phyloP scores from a whole-genome alignment of 2,797 vertebrate genomes.

The Linurgus olivaceus region DNA sequence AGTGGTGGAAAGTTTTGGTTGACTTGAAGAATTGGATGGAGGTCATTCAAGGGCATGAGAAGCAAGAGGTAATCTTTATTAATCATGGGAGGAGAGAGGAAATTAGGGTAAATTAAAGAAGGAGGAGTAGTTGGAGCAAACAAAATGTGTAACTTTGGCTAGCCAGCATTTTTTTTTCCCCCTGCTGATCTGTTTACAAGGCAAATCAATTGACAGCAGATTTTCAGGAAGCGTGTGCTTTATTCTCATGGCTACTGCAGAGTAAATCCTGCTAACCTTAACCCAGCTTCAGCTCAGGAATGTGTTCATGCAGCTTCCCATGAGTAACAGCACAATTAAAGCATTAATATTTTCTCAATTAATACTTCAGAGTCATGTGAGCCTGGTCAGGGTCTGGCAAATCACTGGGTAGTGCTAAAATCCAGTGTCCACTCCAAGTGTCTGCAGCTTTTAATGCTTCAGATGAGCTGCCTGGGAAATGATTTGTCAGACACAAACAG shows the following conservation, averaged over 20 bases:
- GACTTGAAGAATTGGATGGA: background rate
- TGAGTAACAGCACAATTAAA: background rate
- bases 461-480: background rate
- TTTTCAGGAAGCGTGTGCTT: background rate
- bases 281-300: background rate
- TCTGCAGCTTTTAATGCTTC: background rate
- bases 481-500: background rate
- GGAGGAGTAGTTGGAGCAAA: constrained; percentile 20
- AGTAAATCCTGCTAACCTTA: constrained; percentile 6
- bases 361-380: background rate
- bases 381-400: background rate
- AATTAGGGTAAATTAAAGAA: constrained; percentile 6
- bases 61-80: constrained; percentile 25
- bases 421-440: background rate
- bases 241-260: background rate
- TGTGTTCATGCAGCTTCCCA: background rate
- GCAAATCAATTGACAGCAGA: constrained; percentile 21
- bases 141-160: background rate
- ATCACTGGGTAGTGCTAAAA: background rate
- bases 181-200: constrained; percentile 26
- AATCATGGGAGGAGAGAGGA: constrained; percentile 29
- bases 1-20: background rate
- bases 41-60: constrained; percentile 25
- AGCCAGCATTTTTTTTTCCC: background rate
- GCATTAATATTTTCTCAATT: background rate